phyloP scores from a whole-genome alignment of 2,888 invertebrate species.

The Philhelius pedissequus region DNA sequence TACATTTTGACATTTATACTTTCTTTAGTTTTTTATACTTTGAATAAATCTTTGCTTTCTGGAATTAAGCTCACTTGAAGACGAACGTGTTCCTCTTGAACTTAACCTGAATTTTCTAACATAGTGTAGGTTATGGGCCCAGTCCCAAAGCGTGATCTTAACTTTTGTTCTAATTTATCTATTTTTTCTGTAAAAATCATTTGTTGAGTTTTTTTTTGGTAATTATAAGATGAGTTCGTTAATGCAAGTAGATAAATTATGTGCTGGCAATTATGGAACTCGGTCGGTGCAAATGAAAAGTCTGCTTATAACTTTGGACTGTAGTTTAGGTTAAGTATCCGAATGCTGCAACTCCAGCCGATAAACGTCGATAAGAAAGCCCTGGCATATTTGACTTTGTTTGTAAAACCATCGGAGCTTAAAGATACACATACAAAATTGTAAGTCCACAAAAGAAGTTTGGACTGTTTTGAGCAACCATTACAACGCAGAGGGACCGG shows the following conservation, averaged over 20 bases:
- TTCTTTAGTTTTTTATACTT: too few relatives aligned
- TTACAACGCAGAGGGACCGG: conserved; percentile 53
- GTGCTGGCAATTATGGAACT: neutral
- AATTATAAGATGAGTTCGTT: neutral
- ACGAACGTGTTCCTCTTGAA: too few relatives aligned
- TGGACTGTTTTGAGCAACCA: conserved; percentile 31
- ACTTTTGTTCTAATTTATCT: too few relatives aligned
- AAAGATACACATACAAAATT: neutral
- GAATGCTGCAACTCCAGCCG: neutral
- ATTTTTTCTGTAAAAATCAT: too few relatives aligned
- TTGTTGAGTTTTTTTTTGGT: too few relatives aligned
- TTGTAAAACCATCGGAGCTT: neutral
- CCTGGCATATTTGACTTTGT: neutral
- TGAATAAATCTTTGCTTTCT: too few relatives aligned
- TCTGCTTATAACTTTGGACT: neutral
- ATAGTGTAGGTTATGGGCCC: too few relatives aligned
- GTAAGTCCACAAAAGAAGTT: neutral
- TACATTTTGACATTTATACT: too few relatives aligned
- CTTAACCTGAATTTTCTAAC: too few relatives aligned
- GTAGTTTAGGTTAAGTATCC: neutral
- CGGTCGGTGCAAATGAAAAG: neutral
- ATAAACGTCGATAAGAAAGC: neutral
- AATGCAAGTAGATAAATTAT: neutral
- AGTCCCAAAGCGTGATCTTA: too few relatives aligned
- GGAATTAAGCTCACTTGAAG: too few relatives aligned